These are phyloP conservation scores for Bryconaethiops microstoma DNA, from an alignment of 2,797 vertebrate genomes.

Conservation along the genomic window DNA sequence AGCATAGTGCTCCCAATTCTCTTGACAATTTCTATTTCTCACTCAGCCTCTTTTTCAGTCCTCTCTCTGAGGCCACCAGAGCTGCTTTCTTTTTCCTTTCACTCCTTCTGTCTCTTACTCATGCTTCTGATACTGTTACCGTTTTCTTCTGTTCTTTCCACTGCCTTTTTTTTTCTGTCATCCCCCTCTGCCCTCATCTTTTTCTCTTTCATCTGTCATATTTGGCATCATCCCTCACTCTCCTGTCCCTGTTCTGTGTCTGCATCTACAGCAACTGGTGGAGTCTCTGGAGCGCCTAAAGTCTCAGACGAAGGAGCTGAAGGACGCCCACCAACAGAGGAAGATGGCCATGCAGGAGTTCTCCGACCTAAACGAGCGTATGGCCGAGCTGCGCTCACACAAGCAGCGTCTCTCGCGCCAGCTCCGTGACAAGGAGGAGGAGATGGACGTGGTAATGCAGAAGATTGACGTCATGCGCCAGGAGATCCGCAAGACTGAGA, in stretches of 20 bases:
- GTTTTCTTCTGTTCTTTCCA: constrained; percentile 16
- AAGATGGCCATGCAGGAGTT: constrained; percentile 92
- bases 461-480: constrained; percentile 87
- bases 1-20: constrained; percentile 46
- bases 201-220: not conserved
- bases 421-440: constrained; percentile 93
- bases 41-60: constrained; percentile 53
- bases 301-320: constrained; percentile 89
- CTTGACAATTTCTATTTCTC: constrained; percentile 57
- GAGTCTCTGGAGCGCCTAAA: constrained; percentile 91
- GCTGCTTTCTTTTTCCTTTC: constrained; percentile 35
- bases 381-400: constrained; percentile 88
- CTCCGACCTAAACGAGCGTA: constrained; percentile 88
- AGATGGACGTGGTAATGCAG: constrained; percentile 86
- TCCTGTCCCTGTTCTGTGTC: constrained; percentile 8
- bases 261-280: constrained; percentile 83
- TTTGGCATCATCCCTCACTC: not conserved
- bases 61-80: constrained; percentile 36
- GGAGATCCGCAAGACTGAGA: constrained; percentile 89
- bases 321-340: constrained; percentile 91
- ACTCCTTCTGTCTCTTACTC: constrained; percentile 6
- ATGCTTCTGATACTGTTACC: not conserved
- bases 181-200: not conserved
- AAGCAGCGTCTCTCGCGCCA: constrained; percentile 92
- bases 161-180: not conserved